phyloP scores from a whole-genome alignment of 2,888 invertebrate genomes.

The Eretmocerus hayati region DNA sequence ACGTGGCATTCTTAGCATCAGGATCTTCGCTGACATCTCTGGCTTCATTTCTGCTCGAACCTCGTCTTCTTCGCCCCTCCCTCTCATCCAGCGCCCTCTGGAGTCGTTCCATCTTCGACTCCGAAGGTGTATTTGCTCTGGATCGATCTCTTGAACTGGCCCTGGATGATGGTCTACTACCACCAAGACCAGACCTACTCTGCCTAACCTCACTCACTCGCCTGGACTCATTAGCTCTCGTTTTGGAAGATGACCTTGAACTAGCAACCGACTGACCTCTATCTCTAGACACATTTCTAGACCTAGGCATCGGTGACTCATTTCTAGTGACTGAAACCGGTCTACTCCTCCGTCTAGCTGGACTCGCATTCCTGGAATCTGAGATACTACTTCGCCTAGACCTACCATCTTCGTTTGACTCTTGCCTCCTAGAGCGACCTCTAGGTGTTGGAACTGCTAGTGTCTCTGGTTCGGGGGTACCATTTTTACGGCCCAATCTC shows the following conservation, averaged over 20 bases:
- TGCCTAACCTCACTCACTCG: background rate
- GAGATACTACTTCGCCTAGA: slow-evolving; percentile 1
- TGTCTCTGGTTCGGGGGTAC: slow-evolving; percentile 2
- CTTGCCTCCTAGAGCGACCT: slow-evolving; percentile 7
- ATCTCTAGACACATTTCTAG: slow-evolving; percentile 25
- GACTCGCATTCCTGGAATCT: slow-evolving; percentile 27
- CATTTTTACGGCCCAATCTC: slow-evolving; percentile 1
- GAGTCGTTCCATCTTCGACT: slow-evolving; percentile 40
- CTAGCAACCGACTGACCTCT: slow-evolving; percentile 20
- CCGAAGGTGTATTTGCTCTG: slow-evolving; percentile 38
- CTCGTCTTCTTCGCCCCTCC: slow-evolving; percentile 26
- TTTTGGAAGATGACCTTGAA: slow-evolving; percentile 36
- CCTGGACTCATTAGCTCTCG: slow-evolving; percentile 25
- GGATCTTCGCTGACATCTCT: background rate
- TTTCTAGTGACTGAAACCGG: slow-evolving; percentile 29
- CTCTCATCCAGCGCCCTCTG: slow-evolving; percentile 31
- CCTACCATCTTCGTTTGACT: slow-evolving; percentile 2
- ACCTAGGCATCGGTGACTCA: slow-evolving; percentile 31
- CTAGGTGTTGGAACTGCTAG: background rate
- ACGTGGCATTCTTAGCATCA: slow-evolving; percentile 42
- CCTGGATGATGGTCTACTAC: slow-evolving; percentile 32
- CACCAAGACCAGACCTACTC: no score
- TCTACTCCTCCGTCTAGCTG: slow-evolving; percentile 19
- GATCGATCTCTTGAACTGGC: slow-evolving; percentile 37
- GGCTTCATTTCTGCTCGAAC: slow-evolving; percentile 15